A percentile compares a stretch with the other conserved stretches of the same genome.
phyloP scores from a whole-genome alignment of 1,140 invertebrate species.

The Zaprionus gabonicus region DNA sequence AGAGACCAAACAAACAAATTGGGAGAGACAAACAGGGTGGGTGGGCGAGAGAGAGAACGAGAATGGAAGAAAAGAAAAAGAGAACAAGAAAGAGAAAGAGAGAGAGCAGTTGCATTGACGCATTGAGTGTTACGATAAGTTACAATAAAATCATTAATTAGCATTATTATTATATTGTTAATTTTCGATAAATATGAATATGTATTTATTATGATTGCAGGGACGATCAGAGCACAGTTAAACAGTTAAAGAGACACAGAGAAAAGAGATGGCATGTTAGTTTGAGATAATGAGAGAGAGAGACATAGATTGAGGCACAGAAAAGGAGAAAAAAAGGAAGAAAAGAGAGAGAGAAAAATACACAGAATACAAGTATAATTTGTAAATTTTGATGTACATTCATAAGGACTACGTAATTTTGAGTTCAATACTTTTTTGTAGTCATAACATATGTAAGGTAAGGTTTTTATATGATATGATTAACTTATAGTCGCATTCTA shows the following conservation, averaged over 20 bases:
- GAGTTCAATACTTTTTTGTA: not conserved
- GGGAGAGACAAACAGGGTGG: slow-evolving; percentile 43
- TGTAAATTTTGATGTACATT: slow-evolving; percentile 58
- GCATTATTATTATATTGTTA: slow-evolving; percentile 23
- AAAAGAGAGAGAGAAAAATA: slow-evolving; percentile 58
- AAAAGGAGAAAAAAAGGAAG: slow-evolving; percentile 20
- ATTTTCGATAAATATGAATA: slow-evolving; percentile 22
- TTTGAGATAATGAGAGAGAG: slow-evolving; percentile 53
- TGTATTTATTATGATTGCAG: slow-evolving; percentile 21
- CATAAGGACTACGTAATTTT: not conserved
- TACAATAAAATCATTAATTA: slow-evolving; percentile 39
- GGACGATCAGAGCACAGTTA: slow-evolving; percentile 67
- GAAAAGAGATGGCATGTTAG: slow-evolving; percentile 55
- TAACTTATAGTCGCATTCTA: not conserved
- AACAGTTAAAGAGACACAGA: slow-evolving; percentile 51
- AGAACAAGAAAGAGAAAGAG: slow-evolving; percentile 45
- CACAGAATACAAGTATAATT: slow-evolving; percentile 79
- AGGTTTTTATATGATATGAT: not conserved
- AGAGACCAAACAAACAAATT: slow-evolving; percentile 52
- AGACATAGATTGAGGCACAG: slow-evolving; percentile 37
- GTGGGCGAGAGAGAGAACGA: slow-evolving; percentile 42
- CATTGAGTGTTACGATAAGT: slow-evolving; percentile 55
- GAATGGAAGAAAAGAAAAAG: slow-evolving; percentile 38
- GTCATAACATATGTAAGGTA: not conserved
- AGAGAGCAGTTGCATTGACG: slow-evolving; percentile 58